Evolutionary conservation across 23 tunicate genomes (phyloP).

Genomic region (Halocynthia aurantium): DNA sequence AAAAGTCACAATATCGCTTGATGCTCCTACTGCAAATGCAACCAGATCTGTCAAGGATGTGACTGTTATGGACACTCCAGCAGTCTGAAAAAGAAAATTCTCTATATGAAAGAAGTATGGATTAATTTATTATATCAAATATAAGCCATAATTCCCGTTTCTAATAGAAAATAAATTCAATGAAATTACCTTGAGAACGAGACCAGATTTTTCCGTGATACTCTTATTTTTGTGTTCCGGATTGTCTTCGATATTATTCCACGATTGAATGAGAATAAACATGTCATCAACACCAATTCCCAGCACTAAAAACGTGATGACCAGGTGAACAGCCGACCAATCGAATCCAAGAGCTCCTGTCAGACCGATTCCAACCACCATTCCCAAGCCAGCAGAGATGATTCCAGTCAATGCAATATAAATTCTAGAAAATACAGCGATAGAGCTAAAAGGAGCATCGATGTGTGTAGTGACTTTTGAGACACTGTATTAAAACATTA

Average conservation of each 20-base stretch:
- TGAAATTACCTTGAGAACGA: not conserved
- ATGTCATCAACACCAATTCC: slow-evolving; percentile 32
- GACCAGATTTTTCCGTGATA: slow-evolving; percentile 4
- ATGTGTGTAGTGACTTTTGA: no score
- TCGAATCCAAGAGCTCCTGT: slow-evolving; percentile 8
- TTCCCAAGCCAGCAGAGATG: not conserved
- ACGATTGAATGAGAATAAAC: slow-evolving; percentile 14
- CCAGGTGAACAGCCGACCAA: slow-evolving; percentile 6
- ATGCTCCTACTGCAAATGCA: slow-evolving; percentile 27
- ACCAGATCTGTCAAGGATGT: slow-evolving; percentile 33
- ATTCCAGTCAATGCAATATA: slow-evolving; percentile 12
- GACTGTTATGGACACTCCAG: slow-evolving; percentile 37
- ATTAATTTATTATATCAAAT: no score
- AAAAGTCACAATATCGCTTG: slow-evolving; percentile 11
- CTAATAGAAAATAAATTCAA: not conserved
- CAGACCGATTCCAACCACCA: slow-evolving; percentile 11
- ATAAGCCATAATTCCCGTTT: not conserved
- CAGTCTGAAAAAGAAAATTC: slow-evolving; percentile 8
- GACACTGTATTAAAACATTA: not conserved
- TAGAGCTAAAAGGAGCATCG: not conserved
- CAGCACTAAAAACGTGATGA: slow-evolving; percentile 13
- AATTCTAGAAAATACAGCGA: not conserved
- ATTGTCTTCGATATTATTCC: slow-evolving; percentile 7
- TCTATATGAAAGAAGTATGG: no score
- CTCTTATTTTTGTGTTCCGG: slow-evolving; percentile 1